Base-by-base conservation (phyloP, 2,797 vertebrate genomes). In the Fistularia commersonii region DNA sequence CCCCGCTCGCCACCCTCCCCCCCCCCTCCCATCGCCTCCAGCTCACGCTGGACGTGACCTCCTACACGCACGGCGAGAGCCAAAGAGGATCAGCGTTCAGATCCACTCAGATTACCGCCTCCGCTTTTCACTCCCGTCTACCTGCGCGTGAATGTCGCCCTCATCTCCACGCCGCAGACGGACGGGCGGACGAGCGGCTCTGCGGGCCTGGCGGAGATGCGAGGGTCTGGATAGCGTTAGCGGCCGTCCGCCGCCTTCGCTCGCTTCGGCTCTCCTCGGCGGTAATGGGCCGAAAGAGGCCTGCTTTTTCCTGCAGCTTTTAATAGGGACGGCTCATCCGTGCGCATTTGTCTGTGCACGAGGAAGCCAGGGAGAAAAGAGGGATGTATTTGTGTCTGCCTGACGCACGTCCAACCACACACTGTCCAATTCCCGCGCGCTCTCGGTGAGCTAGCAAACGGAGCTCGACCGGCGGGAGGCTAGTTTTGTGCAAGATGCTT, bases 51-150 rank as follows among this genome's bases (percentile, higher is more conserved):
- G 42, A 66, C 64, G 64, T 74, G 72, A 81, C 77, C 74, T 73
- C 74, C 46, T 55, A 57, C 76, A 65, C 72, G 69, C 55, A 54
- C 60, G 35, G 48, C 0, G 43, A 70, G 55, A 65, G 74, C 79
- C 76, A 81, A 84, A 83, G 81, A 83, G 80, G 79, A 86, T 87
- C 81, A 86, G 68, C 41, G 13, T 51, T 73, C n/a, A 73, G 77
- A 84, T 84, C 74, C 57, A 71, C 69, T 80, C 69, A 80, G 79
- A 85, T 86, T 83, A 83, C 78, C 55, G 65, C 68, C 67, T 51
- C 69, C 69, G 74, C 31, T 53, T 82, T 44, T 67, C 33, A 5
- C 50, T 49, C 52, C 49, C 54, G 45, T 48, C 32, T 62, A 45
- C 45, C 55, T 41, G 51, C n/a, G 42, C 7, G 8, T 48, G 12